Base-by-base conservation (phyloP, 2,888 invertebrate genomes). In the Nowickia ferox region DNA sequence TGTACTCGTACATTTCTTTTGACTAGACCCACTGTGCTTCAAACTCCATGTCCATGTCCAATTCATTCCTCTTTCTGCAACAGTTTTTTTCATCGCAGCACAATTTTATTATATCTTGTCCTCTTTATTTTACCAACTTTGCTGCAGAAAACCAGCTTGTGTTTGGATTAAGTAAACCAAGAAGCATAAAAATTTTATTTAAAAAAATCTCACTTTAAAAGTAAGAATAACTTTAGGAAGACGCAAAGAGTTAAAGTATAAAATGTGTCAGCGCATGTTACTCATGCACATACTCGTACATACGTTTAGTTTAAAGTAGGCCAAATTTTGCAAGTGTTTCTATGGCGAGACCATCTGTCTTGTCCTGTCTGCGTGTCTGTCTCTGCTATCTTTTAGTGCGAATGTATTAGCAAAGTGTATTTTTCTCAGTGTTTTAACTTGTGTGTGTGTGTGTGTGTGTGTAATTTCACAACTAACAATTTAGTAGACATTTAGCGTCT, bases 231-330 rank as follows among this genome's bases (percentile, higher is more conserved):
- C 30, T n/a, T 40, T 40, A 38, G 51, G 40, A 59, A 51, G 40
- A 9, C 57, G 51, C 11, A 48, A 30, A 40, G 42, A 17, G 11
- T n/a, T 17, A 61, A 68, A 78, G 61, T 59, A 30, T 6, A 6
- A 59, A 59, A 78, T 78, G 53, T 79, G 69, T 71, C 69, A 79
- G 53, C 15, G 30, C 22, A 15, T 30, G 10, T 69, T 59, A n/a
- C 44, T 19, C 5, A 2, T n/a, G 30, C 6, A 30, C 30, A 30
- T 6, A n/a, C n/a, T 30, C 30, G 6, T 30, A 22, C 13, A 40
- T 42, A n/a, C n/a, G n/a, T n/a, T n/a, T n/a, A 38, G 53, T 10
- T 17, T 44, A 71, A 79, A 79, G 69, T 79, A 15, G 78, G 78
- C 71, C 44, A 79, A 48, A 63, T 63, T 63, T 61, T 30, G 69